Base-by-base conservation (phyloP, 2,888 invertebrate species). In the Dioctria linearis region DNA sequence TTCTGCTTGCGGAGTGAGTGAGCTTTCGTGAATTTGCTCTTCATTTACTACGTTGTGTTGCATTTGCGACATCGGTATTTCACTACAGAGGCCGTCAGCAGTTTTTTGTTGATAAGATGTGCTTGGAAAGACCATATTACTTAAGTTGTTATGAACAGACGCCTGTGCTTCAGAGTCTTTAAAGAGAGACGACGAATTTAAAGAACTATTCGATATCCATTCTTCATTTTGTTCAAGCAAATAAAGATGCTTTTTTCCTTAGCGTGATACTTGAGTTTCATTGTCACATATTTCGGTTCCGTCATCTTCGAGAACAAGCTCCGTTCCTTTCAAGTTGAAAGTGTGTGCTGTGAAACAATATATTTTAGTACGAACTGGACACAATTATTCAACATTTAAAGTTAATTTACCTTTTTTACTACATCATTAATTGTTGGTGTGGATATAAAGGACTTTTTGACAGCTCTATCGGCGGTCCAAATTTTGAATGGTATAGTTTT, bases 251-350 rank as follows among this genome's bases (percentile, higher is more conserved):
- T 8, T 54, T 54, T 54, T 11, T 54, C 54, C 11, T 11, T 54
- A 54, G 11, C 54, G n/a, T 11, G 11, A 54, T 4, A 11, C n/a
- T 54, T 2, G 11, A 54, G 11, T 11, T 54, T 80, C 49, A 42
- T 80, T 63, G 43, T 80, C 71, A 40, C 49, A 71, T 37, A 80
- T 63, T 71, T 80, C 79, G 13, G 61, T 39, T 49, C 80, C 80
- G 51, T 80, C 61, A 37, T 25, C 13, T 46, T 69, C 63, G n/a
- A 73, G 25, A 11, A 73, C 61, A 11, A 80, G 6, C 25, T 25
- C 25, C 4, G 4, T 11, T n/a, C 54, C 54, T n/a, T 54, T 8
- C 54, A 54, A n/a, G 8, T n/a, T n/a, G 11, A 0, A 11, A 8
- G 4, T 4, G n/a, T 54, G 11, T 11, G 54, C 54, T 54, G n/a